These are phyloP conservation scores for Leistus spinibarbis DNA, from an alignment of 2,888 invertebrate species.

Conservation along the genomic window DNA sequence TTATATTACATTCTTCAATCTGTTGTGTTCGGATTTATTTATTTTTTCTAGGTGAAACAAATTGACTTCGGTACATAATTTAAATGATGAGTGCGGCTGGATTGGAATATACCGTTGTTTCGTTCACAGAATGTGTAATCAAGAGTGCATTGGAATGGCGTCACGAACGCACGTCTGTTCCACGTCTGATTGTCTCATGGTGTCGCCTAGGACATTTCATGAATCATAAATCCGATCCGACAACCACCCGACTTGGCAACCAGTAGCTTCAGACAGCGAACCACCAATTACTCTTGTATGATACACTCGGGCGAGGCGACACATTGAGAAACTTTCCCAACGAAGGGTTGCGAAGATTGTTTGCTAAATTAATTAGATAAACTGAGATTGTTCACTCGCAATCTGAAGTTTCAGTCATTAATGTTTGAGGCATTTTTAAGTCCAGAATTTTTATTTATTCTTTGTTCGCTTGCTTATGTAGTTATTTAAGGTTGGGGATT, in stretches of 20 bases:
- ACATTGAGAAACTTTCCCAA: neutral
- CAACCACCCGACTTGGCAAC: neutral
- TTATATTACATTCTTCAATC: neutral
- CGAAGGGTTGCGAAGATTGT: neutral
- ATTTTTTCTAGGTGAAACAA: neutral
- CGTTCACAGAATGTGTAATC: conserved; percentile 26
- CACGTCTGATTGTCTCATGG: conserved; percentile 8
- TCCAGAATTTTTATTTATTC: too few species aligned
- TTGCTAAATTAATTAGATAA: neutral
- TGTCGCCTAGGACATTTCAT: neutral
- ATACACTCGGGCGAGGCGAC: neutral
- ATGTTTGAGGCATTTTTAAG: neutral
- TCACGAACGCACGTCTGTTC: conserved; percentile 1
- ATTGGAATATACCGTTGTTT: neutral
- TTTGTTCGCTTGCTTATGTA: too few species aligned
- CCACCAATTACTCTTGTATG: neutral
- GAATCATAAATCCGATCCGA: conserved; percentile 23
- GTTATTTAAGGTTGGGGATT: too few species aligned
- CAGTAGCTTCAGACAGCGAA: neutral
- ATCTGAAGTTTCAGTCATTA: neutral
- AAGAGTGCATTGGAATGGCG: conserved; percentile 26
- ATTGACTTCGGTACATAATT: neutral
- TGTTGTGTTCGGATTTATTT: neutral
- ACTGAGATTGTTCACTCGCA: neutral
- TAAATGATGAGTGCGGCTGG: neutral